Evolutionary conservation across 2,113 vertebrate genomes (phyloP).

Genomic region (Jacana jacana): DNA sequence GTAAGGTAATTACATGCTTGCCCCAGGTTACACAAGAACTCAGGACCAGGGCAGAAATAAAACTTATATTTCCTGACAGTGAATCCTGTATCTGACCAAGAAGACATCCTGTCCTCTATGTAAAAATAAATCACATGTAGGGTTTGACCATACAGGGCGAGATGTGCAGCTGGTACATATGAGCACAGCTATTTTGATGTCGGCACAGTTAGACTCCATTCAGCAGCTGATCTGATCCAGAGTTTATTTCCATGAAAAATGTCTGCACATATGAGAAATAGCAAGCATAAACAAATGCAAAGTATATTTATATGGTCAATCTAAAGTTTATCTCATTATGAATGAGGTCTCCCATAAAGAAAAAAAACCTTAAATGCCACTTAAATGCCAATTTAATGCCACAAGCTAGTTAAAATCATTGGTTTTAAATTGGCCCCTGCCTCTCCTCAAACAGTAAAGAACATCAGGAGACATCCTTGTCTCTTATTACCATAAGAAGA

Average conservation of each 20-base stretch:
- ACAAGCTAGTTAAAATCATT: background rate
- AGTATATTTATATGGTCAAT: background rate
- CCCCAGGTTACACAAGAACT: background rate
- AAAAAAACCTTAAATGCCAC: background rate
- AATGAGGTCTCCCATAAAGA: background rate
- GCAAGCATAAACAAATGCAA: background rate
- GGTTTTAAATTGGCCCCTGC: background rate
- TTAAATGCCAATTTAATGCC: background rate
- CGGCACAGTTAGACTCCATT: background rate
- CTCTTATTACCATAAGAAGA: background rate
- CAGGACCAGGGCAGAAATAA: background rate
- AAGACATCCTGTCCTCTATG: background rate
- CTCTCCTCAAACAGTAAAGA: background rate
- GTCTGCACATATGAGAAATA: background rate
- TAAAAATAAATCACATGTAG: background rate
- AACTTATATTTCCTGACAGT: background rate
- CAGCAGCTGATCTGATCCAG: background rate
- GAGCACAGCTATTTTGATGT: background rate
- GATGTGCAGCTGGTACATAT: background rate
- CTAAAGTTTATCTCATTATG: background rate
- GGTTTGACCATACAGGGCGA: background rate
- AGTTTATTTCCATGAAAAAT: background rate
- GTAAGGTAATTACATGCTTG: background rate
- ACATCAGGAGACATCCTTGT: background rate
- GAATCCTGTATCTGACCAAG: background rate